These are phyloP conservation scores for Hypanus sabinus DNA, from an alignment of 2,113 vertebrate genomes.

Conservation along the genomic window DNA sequence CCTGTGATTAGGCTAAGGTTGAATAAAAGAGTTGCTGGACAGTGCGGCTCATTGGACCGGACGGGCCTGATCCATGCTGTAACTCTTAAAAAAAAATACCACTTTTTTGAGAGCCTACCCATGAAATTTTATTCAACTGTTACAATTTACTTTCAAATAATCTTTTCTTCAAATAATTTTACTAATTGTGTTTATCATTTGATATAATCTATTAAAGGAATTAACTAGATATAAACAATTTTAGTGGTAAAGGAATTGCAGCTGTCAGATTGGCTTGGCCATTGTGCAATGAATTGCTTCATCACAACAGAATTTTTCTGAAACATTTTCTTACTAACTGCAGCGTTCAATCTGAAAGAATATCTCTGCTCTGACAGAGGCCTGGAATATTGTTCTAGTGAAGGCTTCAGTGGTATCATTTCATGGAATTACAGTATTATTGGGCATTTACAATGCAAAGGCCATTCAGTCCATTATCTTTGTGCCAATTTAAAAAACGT, in stretches of 20 bases:
- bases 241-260: neutral
- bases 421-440: no score
- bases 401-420: neutral
- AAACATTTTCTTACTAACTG: neutral
- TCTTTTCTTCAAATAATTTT: neutral
- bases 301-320: neutral
- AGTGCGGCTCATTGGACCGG: no score
- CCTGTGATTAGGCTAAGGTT: no score
- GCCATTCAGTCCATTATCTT: no score
- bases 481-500: no score
- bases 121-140: neutral
- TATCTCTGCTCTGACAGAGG: neutral
- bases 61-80: no score
- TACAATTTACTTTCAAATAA: neutral
- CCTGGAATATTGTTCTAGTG: neutral
- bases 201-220: neutral
- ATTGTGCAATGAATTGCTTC: neutral
- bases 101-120: neutral
- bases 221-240: neutral
- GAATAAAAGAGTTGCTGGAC: no score
- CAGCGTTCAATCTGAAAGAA: neutral
- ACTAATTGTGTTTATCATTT: constrained; percentile 3
- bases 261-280: no score
- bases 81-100: no score
- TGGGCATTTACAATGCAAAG: no score